Conservation (phyloP, 2,888 invertebrate species). For the Epirrita christyi region DNA sequence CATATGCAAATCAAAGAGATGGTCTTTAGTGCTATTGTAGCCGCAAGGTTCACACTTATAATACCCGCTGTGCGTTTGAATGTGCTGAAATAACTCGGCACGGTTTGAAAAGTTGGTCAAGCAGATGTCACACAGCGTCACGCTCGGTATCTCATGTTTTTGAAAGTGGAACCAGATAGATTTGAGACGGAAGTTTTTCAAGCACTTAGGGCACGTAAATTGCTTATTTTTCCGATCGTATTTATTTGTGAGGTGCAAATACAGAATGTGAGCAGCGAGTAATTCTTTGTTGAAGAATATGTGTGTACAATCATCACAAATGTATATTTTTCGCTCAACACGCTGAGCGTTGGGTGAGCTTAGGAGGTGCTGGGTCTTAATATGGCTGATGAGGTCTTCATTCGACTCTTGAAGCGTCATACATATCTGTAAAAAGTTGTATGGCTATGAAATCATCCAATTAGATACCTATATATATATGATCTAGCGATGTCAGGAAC, state of each 20-base stretch:
- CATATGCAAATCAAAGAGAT: conserved; percentile 45
- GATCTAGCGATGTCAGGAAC: not conserved
- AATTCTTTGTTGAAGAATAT: conserved; percentile 66
- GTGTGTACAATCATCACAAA: conserved; percentile 55
- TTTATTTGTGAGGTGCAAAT: conserved; percentile 30
- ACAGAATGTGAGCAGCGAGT: conserved; percentile 47
- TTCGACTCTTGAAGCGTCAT: conserved; percentile 33
- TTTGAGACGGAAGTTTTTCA: conserved; percentile 1
- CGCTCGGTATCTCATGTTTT: conserved; percentile 48
- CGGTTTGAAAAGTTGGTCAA: conserved; percentile 37
- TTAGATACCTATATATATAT: no score
- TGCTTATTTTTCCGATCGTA: not conserved
- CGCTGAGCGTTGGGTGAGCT: conserved; percentile 49
- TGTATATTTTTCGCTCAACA: conserved; percentile 57
- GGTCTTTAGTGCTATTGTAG: conserved; percentile 40
- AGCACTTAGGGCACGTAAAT: conserved; percentile 55
- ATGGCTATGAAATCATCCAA: no score
- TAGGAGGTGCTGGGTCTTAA: conserved; percentile 53
- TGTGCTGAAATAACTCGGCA: conserved; percentile 41
- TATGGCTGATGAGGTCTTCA: conserved; percentile 45
- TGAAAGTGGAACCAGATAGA: conserved; percentile 53
- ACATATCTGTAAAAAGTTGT: conserved; percentile 56
- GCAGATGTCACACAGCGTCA: conserved; percentile 58
- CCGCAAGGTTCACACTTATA: conserved; percentile 54
- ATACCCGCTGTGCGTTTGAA: conserved; percentile 43